A percentile compares a stretch with the other conserved stretches of the same genome.
These are phyloP conservation scores for Dione juno DNA, from an alignment of 2,888 invertebrate genomes.

Conservation along the genomic window DNA sequence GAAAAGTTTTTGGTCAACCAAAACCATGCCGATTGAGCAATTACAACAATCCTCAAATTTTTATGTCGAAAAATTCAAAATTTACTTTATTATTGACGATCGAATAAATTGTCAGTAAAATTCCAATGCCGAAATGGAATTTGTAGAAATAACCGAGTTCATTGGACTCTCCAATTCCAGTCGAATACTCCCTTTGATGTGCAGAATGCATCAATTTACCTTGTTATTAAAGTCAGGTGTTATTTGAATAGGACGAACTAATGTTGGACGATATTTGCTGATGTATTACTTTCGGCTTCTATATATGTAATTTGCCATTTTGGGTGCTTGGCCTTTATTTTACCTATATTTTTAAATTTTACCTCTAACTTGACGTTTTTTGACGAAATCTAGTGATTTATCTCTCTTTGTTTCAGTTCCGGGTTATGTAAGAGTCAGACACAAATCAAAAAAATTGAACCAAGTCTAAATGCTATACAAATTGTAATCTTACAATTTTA, in stretches of 20 bases:
- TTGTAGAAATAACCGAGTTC: constrained; percentile 26
- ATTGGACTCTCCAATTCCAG: constrained; percentile 35
- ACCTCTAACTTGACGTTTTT: too few species aligned
- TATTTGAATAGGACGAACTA: constrained; percentile 23
- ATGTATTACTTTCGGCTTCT: constrained; percentile 2
- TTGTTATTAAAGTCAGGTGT: constrained; percentile 34
- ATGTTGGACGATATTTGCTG: not conserved
- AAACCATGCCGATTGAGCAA: too few species aligned
- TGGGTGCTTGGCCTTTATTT: not conserved
- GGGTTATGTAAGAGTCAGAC: too few species aligned
- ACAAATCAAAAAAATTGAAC: too few species aligned
- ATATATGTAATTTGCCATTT: not conserved
- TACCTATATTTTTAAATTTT: too few species aligned
- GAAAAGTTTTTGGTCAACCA: too few species aligned
- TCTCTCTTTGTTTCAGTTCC: too few species aligned
- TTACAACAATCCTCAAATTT: not conserved
- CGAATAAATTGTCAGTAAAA: constrained; percentile 10
- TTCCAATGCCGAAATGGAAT: not conserved
- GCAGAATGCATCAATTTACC: constrained; percentile 28
- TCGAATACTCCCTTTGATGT: constrained; percentile 34
- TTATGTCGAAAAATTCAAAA: not conserved
- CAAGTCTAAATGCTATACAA: too few species aligned
- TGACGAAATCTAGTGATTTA: too few species aligned
- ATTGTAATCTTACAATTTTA: too few species aligned
- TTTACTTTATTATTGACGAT: not conserved